A percentile compares a stretch with the other conserved stretches of the same genome.
Conservation (phyloP, 2,797 vertebrate genomes). For the Catostomus latipinnis region DNA sequence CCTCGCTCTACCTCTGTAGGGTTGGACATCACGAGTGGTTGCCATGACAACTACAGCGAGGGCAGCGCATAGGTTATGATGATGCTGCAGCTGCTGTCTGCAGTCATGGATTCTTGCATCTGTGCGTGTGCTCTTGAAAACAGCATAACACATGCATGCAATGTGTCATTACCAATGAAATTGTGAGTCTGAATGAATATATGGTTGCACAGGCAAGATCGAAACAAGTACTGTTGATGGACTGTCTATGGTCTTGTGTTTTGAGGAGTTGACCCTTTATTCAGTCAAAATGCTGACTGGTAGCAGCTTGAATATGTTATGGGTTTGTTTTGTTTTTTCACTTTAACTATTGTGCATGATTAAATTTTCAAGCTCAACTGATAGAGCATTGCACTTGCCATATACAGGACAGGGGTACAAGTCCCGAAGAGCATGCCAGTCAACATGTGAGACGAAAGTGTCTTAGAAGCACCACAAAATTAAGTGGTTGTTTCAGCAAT, state of each 20-base stretch:
- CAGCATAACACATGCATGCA: slow-evolving; percentile 20
- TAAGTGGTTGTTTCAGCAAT: no score
- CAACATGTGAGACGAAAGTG: no score
- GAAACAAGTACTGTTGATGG: not conserved
- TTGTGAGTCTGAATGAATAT: not conserved
- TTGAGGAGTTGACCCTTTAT: slow-evolving; percentile 59
- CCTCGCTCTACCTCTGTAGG: slow-evolving; percentile 56
- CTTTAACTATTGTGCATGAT: no score
- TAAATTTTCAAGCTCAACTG: no score
- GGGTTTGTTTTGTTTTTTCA: no score
- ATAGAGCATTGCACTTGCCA: no score
- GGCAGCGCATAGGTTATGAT: slow-evolving; percentile 76
- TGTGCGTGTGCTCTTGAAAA: not conserved
- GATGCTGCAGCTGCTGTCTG: slow-evolving; percentile 46
- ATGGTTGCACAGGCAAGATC: not conserved
- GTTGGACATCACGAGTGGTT: slow-evolving; percentile 68
- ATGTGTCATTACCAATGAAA: slow-evolving; percentile 7
- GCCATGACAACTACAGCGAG: slow-evolving; percentile 77
- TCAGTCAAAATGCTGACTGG: slow-evolving; percentile 47
- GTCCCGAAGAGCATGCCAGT: no score
- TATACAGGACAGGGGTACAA: no score
- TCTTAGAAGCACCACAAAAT: no score
- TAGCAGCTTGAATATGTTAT: no score
- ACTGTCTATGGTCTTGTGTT: slow-evolving; percentile 1
- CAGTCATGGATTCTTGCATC: slow-evolving; percentile 38